These are phyloP conservation scores for Aradophagus sp. DNA, from an alignment of 1,140 invertebrate genomes.

Conservation along the genomic window DNA sequence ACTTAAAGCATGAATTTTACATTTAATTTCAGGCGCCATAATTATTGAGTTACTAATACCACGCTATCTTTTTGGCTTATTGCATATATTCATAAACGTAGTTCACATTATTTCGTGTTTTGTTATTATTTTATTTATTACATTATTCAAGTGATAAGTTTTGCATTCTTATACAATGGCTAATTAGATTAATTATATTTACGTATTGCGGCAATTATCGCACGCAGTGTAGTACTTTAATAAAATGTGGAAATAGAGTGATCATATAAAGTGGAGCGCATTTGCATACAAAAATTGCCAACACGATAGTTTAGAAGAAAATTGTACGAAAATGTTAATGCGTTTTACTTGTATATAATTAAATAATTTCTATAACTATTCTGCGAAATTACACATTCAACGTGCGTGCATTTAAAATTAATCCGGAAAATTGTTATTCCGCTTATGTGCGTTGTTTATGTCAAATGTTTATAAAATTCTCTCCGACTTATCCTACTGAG, in stretches of 20 bases:
- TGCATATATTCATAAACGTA: no score
- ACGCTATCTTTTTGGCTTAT: no score
- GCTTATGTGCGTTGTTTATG: not conserved
- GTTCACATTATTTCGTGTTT: no score
- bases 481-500: no score
- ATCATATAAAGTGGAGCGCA: constrained; percentile 36
- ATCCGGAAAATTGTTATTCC: constrained; percentile 1
- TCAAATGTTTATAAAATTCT: no score
- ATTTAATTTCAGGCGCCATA: no score
- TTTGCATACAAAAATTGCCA: constrained; percentile 45
- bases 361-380: constrained; percentile 10
- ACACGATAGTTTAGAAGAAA: constrained; percentile 31
- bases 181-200: constrained; percentile 10
- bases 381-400: not conserved
- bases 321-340: constrained; percentile 24
- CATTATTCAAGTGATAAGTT: no score
- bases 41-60: no score
- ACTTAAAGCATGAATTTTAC: no score
- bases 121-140: no score
- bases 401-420: not conserved
- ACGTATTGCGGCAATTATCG: constrained; percentile 18
- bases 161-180: no score
- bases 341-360: constrained; percentile 9
- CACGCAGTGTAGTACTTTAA: constrained; percentile 26
- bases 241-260: constrained; percentile 35